These are phyloP conservation scores for Rhea americana DNA, from an alignment of 2,113 vertebrate species.

Conservation along the genomic window DNA sequence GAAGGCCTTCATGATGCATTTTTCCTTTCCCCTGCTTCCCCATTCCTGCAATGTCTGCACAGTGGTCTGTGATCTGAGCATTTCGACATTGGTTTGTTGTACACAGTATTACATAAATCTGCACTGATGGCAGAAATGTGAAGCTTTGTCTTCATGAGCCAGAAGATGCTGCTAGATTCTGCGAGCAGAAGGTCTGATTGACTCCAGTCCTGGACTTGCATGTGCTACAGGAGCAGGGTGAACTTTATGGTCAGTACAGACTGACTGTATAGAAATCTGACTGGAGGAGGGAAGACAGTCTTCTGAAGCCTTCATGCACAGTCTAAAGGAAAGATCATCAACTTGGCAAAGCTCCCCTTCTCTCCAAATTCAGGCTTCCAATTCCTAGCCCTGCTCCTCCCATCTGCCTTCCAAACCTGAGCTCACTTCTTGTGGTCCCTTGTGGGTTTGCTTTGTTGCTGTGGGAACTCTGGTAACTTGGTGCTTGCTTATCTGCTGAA, in stretches of 20 bases:
- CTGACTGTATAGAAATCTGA: neutral
- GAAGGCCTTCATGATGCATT: constrained; percentile 71
- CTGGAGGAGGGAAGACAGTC: neutral
- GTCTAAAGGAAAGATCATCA: constrained; percentile 19
- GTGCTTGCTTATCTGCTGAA: constrained; percentile 13
- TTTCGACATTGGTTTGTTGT: neutral
- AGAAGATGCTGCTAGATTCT: neutral
- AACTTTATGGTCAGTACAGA: neutral
- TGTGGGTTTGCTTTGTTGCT: constrained; percentile 37
- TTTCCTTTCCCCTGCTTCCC: neutral
- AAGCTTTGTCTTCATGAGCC: constrained; percentile 31
- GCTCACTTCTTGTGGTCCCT: neutral
- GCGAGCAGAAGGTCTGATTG: neutral
- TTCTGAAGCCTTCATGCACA: neutral
- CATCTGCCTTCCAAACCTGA: constrained; percentile 29
- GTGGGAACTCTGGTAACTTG: constrained; percentile 37
- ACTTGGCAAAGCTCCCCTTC: neutral
- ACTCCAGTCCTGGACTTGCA: neutral
- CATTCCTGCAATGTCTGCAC: constrained; percentile 11
- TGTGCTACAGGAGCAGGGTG: constrained; percentile 44
- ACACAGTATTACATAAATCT: neutral
- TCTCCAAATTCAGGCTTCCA: neutral
- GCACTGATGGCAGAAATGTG: constrained; percentile 6
- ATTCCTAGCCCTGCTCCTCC: constrained; percentile 37
- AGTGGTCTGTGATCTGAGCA: constrained; percentile 15